Percentiles rank a stretch among this genome's conserved stretches.
Evolutionary conservation across 2,888 invertebrate species (phyloP).

Genomic region (Cantharis lateralis): DNA sequence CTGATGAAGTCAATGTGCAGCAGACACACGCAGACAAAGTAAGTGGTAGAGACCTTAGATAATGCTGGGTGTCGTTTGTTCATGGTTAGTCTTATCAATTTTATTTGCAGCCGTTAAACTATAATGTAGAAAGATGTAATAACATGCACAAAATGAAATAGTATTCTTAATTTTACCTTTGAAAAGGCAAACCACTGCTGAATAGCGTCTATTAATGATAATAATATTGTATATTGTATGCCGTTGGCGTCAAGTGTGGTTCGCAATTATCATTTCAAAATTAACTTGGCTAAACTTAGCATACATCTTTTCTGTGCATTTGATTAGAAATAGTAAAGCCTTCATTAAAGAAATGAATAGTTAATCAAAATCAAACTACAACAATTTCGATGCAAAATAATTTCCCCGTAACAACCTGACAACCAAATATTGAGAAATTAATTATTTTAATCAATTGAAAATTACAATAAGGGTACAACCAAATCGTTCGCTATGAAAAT

Average conservation of each 20-base stretch:
- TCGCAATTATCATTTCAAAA: neutral
- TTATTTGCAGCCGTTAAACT: neutral
- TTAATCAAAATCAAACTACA: neutral
- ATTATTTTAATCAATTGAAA: neutral
- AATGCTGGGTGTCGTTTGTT: neutral
- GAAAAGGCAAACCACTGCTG: neutral
- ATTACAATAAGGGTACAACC: neutral
- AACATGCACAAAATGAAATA: neutral
- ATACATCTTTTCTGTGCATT: neutral
- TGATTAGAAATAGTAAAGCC: neutral
- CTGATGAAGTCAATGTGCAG: neutral
- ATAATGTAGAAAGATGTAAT: neutral
- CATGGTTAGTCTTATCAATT: neutral
- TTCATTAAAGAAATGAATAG: neutral
- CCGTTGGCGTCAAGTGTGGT: neutral
- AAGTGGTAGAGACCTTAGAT: neutral
- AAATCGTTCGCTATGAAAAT: neutral
- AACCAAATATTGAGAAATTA: neutral
- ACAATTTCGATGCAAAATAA: neutral
- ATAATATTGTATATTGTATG: neutral
- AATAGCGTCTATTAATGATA: conserved; percentile 2
- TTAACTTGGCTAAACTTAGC: neutral
- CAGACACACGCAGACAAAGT: neutral
- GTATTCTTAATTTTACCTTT: neutral
- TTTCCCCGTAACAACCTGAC: neutral